These are phyloP conservation scores for Lagocephalus sceleratus DNA, from an alignment of 2,797 vertebrate species.

Conservation along the genomic window DNA sequence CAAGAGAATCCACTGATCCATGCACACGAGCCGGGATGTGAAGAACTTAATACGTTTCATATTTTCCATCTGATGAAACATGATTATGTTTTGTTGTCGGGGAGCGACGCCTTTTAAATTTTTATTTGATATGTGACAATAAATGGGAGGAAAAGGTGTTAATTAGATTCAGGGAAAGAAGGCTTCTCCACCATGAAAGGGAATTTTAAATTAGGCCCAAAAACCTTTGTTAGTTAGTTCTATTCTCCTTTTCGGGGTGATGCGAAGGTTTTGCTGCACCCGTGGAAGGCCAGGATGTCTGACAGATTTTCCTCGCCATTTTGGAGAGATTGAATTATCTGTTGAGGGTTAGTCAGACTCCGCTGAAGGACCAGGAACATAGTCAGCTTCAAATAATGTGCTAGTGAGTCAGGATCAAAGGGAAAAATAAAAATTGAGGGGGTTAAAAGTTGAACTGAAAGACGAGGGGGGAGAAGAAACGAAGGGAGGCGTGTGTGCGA, in stretches of 20 bases:
- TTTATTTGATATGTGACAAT: conserved; percentile 28
- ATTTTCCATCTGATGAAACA: conserved; percentile 40
- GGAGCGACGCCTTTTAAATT: conserved; percentile 14
- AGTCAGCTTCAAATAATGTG: conserved; percentile 12
- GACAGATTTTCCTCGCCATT: conserved; percentile 44
- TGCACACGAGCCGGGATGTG: conserved; percentile 17
- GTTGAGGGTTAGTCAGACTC: conserved; percentile 31
- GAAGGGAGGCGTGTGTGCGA: not conserved
- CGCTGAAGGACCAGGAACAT: conserved; percentile 11
- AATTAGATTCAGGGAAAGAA: not conserved
- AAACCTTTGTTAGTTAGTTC: conserved; percentile 12
- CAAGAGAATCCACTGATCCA: conserved; percentile 10
- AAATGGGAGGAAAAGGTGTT: conserved; percentile 14
- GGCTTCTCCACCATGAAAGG: not conserved
- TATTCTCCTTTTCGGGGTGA: conserved; percentile 23
- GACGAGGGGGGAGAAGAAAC: not conserved
- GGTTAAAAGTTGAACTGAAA: conserved; percentile 28
- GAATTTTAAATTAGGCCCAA: conserved; percentile 10
- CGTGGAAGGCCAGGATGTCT: conserved; percentile 36
- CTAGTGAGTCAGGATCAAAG: not conserved
- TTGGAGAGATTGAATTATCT: conserved; percentile 35
- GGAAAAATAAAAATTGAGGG: not conserved
- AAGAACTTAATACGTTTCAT: conserved; percentile 21
- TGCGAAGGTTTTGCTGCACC: conserved; percentile 27
- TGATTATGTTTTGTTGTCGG: conserved; percentile 51